Evolutionary conservation across 2,797 vertebrate genomes (phyloP).

Genomic region (Chelmon rostratus): DNA sequence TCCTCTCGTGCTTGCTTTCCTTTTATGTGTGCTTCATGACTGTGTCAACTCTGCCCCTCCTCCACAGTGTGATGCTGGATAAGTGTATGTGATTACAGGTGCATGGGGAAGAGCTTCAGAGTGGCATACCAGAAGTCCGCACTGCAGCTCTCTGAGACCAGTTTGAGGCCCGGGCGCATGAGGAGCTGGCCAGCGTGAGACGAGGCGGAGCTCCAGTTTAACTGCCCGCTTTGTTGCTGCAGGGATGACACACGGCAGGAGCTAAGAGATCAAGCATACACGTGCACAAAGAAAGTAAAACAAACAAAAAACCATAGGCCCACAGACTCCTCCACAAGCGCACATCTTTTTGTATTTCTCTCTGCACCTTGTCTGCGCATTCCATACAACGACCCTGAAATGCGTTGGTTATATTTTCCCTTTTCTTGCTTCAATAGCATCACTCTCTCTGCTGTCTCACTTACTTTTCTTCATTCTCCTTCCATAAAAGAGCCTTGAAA

Average conservation of each 20-base stretch:
- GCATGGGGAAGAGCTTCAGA: conserved; percentile 52
- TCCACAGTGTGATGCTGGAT: conserved; percentile 51
- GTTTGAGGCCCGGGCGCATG: conserved; percentile 49
- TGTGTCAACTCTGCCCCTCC: conserved; percentile 19
- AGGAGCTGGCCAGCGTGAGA: conserved; percentile 53
- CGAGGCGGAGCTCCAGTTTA: conserved; percentile 51
- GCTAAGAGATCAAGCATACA: conserved; percentile 48
- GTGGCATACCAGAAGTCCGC: conserved; percentile 40
- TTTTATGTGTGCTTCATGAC: conserved; percentile 44
- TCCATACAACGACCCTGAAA: conserved; percentile 65
- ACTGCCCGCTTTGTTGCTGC: conserved; percentile 64
- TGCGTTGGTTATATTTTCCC: conserved; percentile 58
- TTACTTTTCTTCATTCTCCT: conserved; percentile 57
- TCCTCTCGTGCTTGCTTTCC: conserved; percentile 50
- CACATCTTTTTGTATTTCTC: conserved; percentile 58
- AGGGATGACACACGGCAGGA: conserved; percentile 58
- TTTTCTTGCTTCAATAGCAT: conserved; percentile 56
- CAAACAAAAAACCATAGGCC: conserved; percentile 55
- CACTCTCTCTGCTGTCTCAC: conserved; percentile 46
- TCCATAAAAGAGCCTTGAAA: conserved; percentile 65
- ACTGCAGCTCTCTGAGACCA: conserved; percentile 43
- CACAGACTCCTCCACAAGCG: conserved; percentile 26
- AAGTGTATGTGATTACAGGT: conserved; percentile 80
- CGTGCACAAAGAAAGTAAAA: conserved; percentile 62
- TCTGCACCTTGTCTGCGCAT: conserved; percentile 30